phyloP scores from a whole-genome alignment of 2,113 vertebrate genomes.

The Prolemur simus region DNA sequence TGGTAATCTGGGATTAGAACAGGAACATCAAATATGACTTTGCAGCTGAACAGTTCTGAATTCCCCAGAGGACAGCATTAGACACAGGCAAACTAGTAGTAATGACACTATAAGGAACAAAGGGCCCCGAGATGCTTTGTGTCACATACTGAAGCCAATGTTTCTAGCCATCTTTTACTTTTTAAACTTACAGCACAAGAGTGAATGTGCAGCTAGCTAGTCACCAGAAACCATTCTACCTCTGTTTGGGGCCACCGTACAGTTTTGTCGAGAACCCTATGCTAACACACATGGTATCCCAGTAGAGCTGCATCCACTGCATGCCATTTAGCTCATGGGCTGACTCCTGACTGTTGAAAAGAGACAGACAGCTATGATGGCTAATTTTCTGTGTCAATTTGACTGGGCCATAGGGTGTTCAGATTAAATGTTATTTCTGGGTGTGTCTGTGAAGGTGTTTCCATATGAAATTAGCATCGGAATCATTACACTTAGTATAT shows the following conservation, averaged over 20 bases:
- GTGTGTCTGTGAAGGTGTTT: neutral
- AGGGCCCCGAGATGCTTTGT: neutral
- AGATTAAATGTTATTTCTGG: neutral
- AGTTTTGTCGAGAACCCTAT: neutral
- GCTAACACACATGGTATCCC: neutral
- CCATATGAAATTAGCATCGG: neutral
- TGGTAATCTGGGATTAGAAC: conserved; percentile 51
- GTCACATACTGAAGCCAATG: neutral
- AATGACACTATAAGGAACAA: neutral
- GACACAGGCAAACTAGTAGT: neutral
- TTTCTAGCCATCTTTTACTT: neutral
- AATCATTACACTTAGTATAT: neutral
- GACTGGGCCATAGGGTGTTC: neutral
- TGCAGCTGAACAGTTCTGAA: conserved; percentile 24
- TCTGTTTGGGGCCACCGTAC: neutral
- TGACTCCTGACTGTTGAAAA: neutral
- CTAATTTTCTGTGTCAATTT: neutral
- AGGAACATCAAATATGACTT: conserved; percentile 52
- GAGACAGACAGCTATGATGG: neutral
- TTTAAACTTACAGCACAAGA: neutral
- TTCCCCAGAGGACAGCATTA: neutral
- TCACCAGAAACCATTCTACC: neutral
- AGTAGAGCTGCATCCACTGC: no score
- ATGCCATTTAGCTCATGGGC: neutral
- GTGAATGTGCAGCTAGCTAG: neutral